These are phyloP conservation scores for Mormyrus lacerda DNA, from an alignment of 2,113 vertebrate genomes.

Conservation along the genomic window DNA sequence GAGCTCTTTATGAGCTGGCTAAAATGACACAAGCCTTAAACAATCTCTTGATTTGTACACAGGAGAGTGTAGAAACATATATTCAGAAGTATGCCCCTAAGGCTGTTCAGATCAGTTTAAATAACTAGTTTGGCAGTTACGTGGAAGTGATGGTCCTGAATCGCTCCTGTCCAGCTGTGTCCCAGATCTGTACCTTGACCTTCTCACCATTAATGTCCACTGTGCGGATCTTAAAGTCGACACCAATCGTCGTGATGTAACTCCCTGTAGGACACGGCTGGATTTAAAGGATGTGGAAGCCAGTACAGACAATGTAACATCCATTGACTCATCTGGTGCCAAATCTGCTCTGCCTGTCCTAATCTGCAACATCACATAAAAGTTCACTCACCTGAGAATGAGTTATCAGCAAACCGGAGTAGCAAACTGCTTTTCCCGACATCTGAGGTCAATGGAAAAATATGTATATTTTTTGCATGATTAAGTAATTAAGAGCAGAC, in stretches of 20 bases:
- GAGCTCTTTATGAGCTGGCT: not conserved
- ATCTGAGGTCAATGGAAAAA: slow-evolving; percentile 46
- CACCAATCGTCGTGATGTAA: slow-evolving; percentile 76
- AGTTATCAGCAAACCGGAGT: slow-evolving; percentile 73
- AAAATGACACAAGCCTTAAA: not conserved
- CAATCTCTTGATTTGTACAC: not conserved
- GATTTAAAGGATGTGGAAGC: not conserved
- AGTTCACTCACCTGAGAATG: slow-evolving; percentile 65
- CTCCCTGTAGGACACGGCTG: slow-evolving; percentile 49
- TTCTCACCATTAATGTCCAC: slow-evolving; percentile 68
- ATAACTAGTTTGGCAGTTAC: slow-evolving; percentile 41
- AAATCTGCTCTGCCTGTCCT: not conserved
- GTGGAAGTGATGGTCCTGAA: slow-evolving; percentile 75
- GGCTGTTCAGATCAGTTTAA: not conserved
- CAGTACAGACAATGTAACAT: not conserved
- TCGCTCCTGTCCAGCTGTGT: slow-evolving; percentile 72
- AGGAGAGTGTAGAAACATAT: not conserved
- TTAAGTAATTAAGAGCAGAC: not conserved
- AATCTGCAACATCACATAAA: not conserved
- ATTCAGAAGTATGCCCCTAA: not conserved
- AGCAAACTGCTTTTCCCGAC: slow-evolving; percentile 77
- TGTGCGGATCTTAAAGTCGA: slow-evolving; percentile 74
- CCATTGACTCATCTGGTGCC: not conserved
- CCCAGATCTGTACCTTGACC: slow-evolving; percentile 78
- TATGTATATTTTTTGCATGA: not conserved